Evolutionary conservation across 2,888 invertebrate species (phyloP).

Genomic region (Trypoxylon attenuatum): DNA sequence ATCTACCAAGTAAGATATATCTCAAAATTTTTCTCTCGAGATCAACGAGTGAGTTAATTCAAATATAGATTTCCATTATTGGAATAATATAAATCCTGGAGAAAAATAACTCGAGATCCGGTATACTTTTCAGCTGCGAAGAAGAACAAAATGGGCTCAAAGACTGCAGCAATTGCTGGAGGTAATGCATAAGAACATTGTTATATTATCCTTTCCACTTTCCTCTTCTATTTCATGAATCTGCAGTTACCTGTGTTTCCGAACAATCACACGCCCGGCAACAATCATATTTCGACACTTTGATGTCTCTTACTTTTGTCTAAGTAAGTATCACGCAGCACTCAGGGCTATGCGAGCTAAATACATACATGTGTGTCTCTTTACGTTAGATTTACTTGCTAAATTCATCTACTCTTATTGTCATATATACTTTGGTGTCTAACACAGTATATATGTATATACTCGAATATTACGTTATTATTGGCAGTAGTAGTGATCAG

Average conservation of each 20-base stretch:
- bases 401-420: not conserved
- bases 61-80: too few species aligned
- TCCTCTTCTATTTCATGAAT: slow-evolving; percentile 23
- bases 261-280: not conserved
- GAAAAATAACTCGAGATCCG: slow-evolving; percentile 7
- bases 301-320: slow-evolving; percentile 12
- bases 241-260: slow-evolving; percentile 7
- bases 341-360: slow-evolving; percentile 21
- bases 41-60: not conserved
- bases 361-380: too few species aligned
- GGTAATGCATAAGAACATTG: slow-evolving; percentile 74
- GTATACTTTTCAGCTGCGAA: slow-evolving; percentile 64
- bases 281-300: slow-evolving; percentile 11
- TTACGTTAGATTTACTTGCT: too few species aligned
- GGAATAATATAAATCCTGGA: not conserved
- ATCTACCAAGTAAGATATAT: slow-evolving; percentile 79
- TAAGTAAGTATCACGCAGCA: slow-evolving; percentile 15
- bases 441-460: too few species aligned
- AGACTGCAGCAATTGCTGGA: slow-evolving; percentile 72
- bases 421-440: too few species aligned
- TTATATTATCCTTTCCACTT: slow-evolving; percentile 48
- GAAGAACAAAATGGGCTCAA: slow-evolving; percentile 72
- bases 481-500: too few species aligned
- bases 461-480: too few species aligned
- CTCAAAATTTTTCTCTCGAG: not conserved